These are phyloP conservation scores for Caranx melampygus DNA, from an alignment of 2,113 vertebrate species.

Conservation along the genomic window DNA sequence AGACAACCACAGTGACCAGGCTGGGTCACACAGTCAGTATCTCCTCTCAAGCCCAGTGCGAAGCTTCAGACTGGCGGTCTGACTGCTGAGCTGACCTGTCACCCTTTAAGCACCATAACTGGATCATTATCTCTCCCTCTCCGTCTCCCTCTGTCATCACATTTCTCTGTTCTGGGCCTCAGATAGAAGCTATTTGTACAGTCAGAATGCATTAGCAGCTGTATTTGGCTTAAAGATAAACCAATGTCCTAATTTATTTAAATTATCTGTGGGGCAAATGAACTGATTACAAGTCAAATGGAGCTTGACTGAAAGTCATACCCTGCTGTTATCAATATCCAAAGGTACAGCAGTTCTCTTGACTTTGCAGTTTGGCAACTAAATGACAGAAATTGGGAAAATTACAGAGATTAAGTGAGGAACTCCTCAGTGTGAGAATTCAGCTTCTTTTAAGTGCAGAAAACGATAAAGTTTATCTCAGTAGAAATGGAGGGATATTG, in stretches of 20 bases:
- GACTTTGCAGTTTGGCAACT: neutral
- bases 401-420: neutral
- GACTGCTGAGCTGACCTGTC: constrained; percentile 5
- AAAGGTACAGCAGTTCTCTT: neutral
- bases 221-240: neutral
- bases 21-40: neutral
- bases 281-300: neutral
- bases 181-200: neutral
- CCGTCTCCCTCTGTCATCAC: neutral
- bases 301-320: neutral
- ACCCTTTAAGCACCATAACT: constrained; percentile 7
- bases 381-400: constrained; percentile 1
- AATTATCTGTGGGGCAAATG: neutral
- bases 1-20: constrained; percentile 5
- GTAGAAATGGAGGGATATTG: too few species aligned
- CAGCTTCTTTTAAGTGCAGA: neutral
- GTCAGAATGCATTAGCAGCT: constrained; percentile 13
- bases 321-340: neutral
- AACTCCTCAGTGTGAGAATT: neutral
- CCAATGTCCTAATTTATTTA: neutral
- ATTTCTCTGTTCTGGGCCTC: neutral
- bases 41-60: neutral
- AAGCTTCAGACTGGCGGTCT: neutral
- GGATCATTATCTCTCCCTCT: constrained; percentile 1
- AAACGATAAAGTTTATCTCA: too few species aligned